Conservation (phyloP, 2,113 vertebrate species). For the Phaethon lepturus region DNA sequence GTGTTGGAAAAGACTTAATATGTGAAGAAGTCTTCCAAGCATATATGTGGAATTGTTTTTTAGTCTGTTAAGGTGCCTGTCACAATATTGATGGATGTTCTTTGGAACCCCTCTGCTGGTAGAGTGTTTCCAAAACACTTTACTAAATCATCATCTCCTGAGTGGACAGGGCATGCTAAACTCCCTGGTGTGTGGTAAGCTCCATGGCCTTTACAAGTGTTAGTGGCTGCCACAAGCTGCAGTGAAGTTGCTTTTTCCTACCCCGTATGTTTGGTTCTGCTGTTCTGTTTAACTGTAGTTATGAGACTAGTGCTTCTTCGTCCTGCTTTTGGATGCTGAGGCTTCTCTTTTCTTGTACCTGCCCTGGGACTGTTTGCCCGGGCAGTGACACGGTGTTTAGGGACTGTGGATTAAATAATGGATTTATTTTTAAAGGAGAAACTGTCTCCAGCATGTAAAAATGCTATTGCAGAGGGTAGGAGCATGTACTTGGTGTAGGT, state of each 20-base stretch:
- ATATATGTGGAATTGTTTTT: fast-evolving
- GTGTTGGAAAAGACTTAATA: fast-evolving
- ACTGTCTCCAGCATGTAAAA: not conserved
- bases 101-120: fast-evolving
- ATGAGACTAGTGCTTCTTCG: not conserved
- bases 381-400: not conserved
- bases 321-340: not conserved
- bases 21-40: fast-evolving
- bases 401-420: too few relatives aligned
- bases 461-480: not conserved
- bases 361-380: not conserved
- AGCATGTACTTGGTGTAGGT: too few relatives aligned
- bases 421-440: not conserved
- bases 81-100: fast-evolving
- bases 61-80: fast-evolving
- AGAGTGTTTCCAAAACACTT: not conserved
- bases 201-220: fast-evolving
- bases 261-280: not conserved
- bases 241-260: too few relatives aligned
- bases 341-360: too few relatives aligned
- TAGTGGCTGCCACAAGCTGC: not conserved
- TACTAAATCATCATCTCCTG: fast-evolving
- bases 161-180: too few relatives aligned
- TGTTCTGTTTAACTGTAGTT: not conserved
- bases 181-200: not conserved